phyloP scores from a whole-genome alignment of 2,113 vertebrate species.

The Monarcha castaneiventris region DNA sequence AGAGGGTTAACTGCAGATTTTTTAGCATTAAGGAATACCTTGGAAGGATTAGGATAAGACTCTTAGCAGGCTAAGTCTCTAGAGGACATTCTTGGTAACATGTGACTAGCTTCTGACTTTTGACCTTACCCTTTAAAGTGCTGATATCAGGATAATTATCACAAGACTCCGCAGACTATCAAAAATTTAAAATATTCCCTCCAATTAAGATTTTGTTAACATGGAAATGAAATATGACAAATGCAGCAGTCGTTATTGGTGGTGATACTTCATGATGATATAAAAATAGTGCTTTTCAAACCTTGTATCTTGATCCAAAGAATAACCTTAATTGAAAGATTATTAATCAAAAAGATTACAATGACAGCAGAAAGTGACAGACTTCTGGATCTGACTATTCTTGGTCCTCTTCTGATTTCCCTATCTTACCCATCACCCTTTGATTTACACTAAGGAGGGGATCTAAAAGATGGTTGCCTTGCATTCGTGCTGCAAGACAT shows the following conservation, averaged over 20 bases:
- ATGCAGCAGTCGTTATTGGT: not conserved
- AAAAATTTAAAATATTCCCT: not conserved
- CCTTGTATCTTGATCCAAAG: not conserved
- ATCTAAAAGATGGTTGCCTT: not conserved
- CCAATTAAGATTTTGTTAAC: not conserved
- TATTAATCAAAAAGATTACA: not conserved
- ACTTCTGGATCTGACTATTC: not conserved
- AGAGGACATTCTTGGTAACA: conserved; percentile 4
- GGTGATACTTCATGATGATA: not conserved
- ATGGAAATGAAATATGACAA: not conserved
- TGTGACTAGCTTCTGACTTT: conserved; percentile 27
- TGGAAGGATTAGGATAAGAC: conserved; percentile 31
- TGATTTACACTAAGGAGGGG: not conserved
- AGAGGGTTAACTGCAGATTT: not conserved
- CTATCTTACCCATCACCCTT: not conserved
- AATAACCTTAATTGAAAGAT: not conserved
- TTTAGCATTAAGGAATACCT: conserved; percentile 33
- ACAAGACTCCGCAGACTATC: not conserved
- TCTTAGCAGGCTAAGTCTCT: not conserved
- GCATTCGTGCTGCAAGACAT: not conserved
- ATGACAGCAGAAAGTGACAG: not conserved
- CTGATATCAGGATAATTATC: not conserved
- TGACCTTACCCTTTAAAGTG: not conserved
- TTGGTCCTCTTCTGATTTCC: not conserved
- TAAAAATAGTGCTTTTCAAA: not conserved